phyloP scores from a whole-genome alignment of 2,888 invertebrate species.

The Parapristionchus giblindavisi region DNA sequence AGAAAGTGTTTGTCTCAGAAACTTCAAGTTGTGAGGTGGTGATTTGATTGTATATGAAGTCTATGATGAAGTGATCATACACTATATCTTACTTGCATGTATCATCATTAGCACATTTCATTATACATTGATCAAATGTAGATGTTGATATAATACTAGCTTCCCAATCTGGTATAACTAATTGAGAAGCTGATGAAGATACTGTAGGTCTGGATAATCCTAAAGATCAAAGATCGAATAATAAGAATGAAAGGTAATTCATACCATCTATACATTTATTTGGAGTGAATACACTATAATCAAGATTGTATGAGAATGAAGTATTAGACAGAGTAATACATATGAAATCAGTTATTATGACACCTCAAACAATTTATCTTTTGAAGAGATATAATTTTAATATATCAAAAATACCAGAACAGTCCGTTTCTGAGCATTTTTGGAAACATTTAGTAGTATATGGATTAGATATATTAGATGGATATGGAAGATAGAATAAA shows the following conservation, averaged over 20 bases:
- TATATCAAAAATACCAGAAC: not conserved
- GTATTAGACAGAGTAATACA: constrained; percentile 1
- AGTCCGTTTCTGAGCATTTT: constrained; percentile 2
- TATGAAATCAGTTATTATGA: not conserved
- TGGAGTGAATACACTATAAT: constrained; percentile 6
- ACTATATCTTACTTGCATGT: constrained; percentile 18
- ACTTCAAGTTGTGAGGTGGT: too few species aligned
- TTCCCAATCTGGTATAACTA: constrained; percentile 32
- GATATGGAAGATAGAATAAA: constrained; percentile 36
- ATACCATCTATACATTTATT: constrained; percentile 22
- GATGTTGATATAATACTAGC: constrained; percentile 7
- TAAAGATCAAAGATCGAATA: not conserved
- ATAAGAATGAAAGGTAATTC: not conserved
- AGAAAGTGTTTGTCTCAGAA: too few species aligned
- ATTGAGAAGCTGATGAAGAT: constrained; percentile 12
- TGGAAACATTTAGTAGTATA: constrained; percentile 3
- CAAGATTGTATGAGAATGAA: not conserved
- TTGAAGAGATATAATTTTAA: not conserved
- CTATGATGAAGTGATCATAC: too few species aligned
- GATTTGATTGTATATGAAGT: too few species aligned
- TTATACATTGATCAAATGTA: constrained; percentile 10
- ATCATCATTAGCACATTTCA: constrained; percentile 9
- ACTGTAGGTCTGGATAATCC: not conserved
- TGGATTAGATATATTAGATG: constrained; percentile 5
- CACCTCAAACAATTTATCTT: not conserved